A percentile compares a stretch with the other conserved stretches of the same genome.
Conservation (phyloP, 2,888 invertebrate genomes). For the Beris morrisii region DNA sequence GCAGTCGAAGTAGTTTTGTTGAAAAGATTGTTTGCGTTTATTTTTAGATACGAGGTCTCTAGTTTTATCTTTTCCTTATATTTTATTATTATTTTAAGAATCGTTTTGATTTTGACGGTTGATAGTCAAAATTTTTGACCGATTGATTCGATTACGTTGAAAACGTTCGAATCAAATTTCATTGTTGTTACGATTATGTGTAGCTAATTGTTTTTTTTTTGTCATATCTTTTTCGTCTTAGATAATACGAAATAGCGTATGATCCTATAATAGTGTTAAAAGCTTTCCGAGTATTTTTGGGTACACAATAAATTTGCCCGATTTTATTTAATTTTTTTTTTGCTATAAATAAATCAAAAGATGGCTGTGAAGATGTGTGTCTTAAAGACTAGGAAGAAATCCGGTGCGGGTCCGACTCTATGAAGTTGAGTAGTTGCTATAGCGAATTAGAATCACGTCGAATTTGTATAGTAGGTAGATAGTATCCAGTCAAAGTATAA, state of each 20-base stretch:
- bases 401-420: conserved; percentile 22
- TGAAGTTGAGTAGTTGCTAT: conserved; percentile 15
- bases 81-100: no score
- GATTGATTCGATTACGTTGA: no score
- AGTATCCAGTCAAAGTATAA: no score
- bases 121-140: no score
- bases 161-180: no score
- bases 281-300: conserved; percentile 28
- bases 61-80: no score
- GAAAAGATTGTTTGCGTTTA: no score
- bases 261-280: conserved; percentile 1
- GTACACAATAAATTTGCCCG: conserved; percentile 30
- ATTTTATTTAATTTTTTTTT: conserved; percentile 15
- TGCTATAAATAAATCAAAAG: conserved; percentile 33
- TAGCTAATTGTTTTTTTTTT: neutral
- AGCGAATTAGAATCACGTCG: conserved; percentile 26
- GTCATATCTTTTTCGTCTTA: conserved; percentile 26
- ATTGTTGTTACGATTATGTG: no score
- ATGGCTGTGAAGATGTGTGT: conserved; percentile 20
- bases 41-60: no score
- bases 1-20: no score
- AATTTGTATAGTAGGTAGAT: neutral
- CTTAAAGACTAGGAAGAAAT: conserved; percentile 15
- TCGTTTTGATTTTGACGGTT: no score
- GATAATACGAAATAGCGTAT: conserved; percentile 26